Evolutionary conservation across 2,797 vertebrate species (phyloP).

Genomic region (Neomorphus geoffroyi): DNA sequence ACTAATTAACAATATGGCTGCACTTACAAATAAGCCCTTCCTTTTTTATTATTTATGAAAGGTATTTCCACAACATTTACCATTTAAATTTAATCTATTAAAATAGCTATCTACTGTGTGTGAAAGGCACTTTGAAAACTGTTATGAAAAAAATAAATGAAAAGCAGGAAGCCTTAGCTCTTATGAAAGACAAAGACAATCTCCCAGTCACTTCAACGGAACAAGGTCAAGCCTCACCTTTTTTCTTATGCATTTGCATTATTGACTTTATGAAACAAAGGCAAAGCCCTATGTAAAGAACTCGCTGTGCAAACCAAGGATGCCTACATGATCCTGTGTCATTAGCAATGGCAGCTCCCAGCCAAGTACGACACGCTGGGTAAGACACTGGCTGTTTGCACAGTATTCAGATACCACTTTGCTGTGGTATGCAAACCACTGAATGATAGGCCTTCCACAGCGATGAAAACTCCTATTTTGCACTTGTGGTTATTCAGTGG

Average conservation of each 20-base stretch:
- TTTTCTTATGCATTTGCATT: neutral
- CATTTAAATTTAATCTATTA: neutral
- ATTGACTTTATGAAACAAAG: slow-evolving; percentile 24
- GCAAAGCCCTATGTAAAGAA: neutral
- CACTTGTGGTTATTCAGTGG: neutral
- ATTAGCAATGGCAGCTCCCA: neutral
- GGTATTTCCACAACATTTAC: neutral
- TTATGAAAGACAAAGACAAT: neutral
- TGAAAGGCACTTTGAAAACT: neutral
- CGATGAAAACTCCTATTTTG: neutral
- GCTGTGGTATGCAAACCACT: neutral
- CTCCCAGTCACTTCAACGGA: neutral
- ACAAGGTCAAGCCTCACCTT: neutral
- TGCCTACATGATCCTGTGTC: neutral
- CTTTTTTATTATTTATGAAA: neutral
- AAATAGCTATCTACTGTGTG: neutral
- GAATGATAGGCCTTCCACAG: neutral
- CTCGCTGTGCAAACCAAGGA: neutral
- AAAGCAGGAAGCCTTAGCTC: neutral
- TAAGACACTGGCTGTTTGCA: neutral
- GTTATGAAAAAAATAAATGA: too few species aligned
- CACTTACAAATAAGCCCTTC: neutral
- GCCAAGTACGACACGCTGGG: neutral
- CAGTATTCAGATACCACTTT: neutral
- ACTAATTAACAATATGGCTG: neutral